Evolutionary conservation across 1,140 invertebrate genomes (phyloP).

Genomic region (Brachionus plicatilis): DNA sequence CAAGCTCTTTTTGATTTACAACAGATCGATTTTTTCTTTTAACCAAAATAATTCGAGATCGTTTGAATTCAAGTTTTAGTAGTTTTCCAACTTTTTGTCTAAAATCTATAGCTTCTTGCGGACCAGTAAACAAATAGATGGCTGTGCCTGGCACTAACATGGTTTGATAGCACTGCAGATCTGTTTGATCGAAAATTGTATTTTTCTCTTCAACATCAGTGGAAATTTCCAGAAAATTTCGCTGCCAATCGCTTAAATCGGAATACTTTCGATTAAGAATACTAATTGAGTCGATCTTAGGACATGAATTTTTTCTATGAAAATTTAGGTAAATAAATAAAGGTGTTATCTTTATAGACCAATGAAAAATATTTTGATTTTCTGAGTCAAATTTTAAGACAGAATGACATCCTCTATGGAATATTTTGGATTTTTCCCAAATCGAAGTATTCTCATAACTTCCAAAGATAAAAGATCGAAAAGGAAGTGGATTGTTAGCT

Average conservation of each 20-base stretch:
- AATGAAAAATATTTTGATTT: background rate
- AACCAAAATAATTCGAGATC: background rate
- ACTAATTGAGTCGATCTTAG: background rate
- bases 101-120: background rate
- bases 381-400: too few relatives aligned
- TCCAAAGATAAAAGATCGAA: too few relatives aligned
- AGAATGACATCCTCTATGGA: too few relatives aligned
- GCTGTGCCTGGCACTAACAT: background rate
- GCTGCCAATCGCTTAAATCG: background rate
- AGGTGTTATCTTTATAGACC: background rate
- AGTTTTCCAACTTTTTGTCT: background rate
- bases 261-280: background rate
- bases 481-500: too few relatives aligned
- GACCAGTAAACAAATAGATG: background rate
- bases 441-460: too few relatives aligned
- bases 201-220: background rate
- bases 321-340: background rate
- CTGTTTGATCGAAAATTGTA: background rate
- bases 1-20: background rate
- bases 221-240: background rate
- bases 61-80: background rate
- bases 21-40: background rate
- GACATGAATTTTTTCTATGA: background rate
- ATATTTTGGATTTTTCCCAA: too few relatives aligned
- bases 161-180: background rate